Evolutionary conservation across 2,797 vertebrate species (phyloP).

Genomic region (Alectoris magna): DNA sequence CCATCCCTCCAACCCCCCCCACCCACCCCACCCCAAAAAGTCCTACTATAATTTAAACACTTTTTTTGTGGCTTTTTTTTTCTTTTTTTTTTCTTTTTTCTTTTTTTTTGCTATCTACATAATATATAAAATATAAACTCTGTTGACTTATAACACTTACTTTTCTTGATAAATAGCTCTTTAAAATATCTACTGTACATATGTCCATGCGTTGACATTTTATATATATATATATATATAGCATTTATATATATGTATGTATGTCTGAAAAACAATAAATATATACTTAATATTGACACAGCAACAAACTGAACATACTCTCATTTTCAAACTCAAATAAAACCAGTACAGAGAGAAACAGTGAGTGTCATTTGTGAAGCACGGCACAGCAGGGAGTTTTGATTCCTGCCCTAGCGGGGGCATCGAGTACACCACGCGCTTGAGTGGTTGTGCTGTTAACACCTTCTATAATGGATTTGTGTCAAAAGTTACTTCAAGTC

Average conservation of each 20-base stretch:
- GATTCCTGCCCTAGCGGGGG: constrained; percentile 43
- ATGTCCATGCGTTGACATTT: constrained; percentile 86
- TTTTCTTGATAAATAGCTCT: constrained; percentile 88
- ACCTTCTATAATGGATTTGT: not conserved
- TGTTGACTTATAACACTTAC: constrained; percentile 87
- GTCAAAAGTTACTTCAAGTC: not conserved
- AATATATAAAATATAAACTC: constrained; percentile 91
- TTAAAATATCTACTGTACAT: constrained; percentile 88
- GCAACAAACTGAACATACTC: constrained; percentile 75
- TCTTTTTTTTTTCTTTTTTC: constrained; percentile 36
- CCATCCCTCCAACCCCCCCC: constrained; percentile 47
- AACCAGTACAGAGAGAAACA: constrained; percentile 56
- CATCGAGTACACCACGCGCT: not conserved
- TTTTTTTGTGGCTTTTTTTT: constrained; percentile 65
- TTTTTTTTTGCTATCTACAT: constrained; percentile 79
- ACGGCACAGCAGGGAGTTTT: constrained; percentile 37
- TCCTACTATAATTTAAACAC: constrained; percentile 80
- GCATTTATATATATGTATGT: constrained; percentile 79
- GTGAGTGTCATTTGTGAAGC: constrained; percentile 63
- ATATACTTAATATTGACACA: constrained; percentile 79
- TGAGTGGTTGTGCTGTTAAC: not conserved
- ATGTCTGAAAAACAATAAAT: constrained; percentile 87
- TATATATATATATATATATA: constrained; percentile 75
- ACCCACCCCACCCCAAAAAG: not conserved
- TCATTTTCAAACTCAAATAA: constrained; percentile 42